Conservation (phyloP, 2,113 vertebrate species). For the Microtus richardsoni region DNA sequence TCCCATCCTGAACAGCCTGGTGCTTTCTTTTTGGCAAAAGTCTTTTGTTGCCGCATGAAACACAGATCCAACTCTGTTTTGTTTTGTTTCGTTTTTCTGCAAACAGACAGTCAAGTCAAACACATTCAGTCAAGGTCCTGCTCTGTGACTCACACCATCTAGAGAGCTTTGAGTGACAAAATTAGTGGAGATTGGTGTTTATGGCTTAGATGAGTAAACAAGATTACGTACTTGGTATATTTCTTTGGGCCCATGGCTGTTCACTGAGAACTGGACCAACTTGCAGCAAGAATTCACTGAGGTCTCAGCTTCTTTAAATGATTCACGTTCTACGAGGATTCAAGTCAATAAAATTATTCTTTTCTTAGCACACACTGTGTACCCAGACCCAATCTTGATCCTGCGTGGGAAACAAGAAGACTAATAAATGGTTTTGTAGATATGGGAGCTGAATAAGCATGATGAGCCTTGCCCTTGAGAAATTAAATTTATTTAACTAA, state of each 20-base stretch:
- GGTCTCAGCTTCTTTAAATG: slow-evolving; percentile 13
- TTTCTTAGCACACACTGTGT: slow-evolving; percentile 24
- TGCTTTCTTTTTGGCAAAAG: slow-evolving; percentile 6
- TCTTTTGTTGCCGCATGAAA: not conserved
- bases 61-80: not conserved
- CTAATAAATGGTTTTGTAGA: not conserved
- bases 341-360: slow-evolving; percentile 52
- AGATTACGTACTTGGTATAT: slow-evolving; percentile 55
- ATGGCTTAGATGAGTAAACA: slow-evolving; percentile 23
- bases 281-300: not conserved
- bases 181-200: not conserved
- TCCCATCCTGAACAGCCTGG: not conserved
- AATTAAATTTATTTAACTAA: slow-evolving; percentile 11
- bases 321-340: not conserved
- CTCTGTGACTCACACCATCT: not conserved
- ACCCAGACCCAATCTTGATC: slow-evolving; percentile 21
- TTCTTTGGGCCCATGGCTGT: slow-evolving; percentile 62
- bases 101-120: not conserved
- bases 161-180: not conserved
- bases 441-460: not conserved
- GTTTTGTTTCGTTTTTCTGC: not conserved
- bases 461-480: not conserved
- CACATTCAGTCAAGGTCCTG: not conserved
- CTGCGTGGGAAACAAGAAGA: slow-evolving; percentile 55
- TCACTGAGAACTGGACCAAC: slow-evolving; percentile 32